Evolutionary conservation across 2,113 vertebrate genomes (phyloP).

Genomic region (Thinocorus orbignyianus): DNA sequence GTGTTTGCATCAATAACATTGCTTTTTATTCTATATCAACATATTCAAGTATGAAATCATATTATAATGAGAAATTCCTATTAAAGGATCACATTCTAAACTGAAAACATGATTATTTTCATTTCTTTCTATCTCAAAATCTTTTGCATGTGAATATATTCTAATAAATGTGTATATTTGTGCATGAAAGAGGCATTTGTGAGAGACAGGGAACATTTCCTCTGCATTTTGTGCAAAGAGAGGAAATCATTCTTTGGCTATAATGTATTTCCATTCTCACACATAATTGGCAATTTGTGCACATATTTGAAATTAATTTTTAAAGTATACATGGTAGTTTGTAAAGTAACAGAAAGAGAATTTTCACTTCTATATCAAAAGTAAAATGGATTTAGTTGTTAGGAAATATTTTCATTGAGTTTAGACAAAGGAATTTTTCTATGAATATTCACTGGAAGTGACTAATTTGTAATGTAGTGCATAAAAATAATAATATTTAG

Average conservation of each 20-base stretch:
- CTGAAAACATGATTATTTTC: neutral
- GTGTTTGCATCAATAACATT: neutral
- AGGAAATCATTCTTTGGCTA: neutral
- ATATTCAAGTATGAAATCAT: neutral
- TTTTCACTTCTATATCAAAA: neutral
- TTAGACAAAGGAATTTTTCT: neutral
- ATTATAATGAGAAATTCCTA: neutral
- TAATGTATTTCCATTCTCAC: conserved; percentile 15
- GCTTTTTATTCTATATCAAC: neutral
- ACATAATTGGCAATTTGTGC: neutral
- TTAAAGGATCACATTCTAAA: neutral
- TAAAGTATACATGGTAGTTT: neutral
- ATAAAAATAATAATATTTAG: neutral
- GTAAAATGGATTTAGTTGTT: neutral
- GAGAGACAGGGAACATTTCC: neutral
- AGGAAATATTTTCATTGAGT: conserved; percentile 4
- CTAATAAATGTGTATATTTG: neutral
- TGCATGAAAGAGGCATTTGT: neutral
- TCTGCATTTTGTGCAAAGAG: neutral
- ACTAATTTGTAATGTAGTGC: neutral
- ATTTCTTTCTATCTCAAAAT: neutral
- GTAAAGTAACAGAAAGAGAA: neutral
- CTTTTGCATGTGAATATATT: neutral
- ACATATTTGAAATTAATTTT: conserved; percentile 34
- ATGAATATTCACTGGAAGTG: neutral